Conservation (phyloP, 2,888 invertebrate species). For the Diachrysia chrysitis region DNA sequence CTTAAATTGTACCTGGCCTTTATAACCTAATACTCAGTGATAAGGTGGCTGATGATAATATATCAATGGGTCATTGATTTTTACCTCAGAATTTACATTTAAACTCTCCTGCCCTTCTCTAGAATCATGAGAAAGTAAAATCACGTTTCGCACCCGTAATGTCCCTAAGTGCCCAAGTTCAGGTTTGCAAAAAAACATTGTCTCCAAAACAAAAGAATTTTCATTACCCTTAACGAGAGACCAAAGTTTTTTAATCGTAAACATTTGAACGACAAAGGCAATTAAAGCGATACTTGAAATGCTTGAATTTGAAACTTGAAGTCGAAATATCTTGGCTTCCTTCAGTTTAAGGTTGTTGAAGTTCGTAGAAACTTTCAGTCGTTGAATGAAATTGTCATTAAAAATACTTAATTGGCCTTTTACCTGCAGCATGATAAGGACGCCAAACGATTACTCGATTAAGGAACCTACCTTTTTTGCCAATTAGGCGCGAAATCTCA, state of each 20-base stretch:
- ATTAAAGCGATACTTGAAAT: constrained; percentile 52
- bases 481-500: no score
- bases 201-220: constrained; percentile 57
- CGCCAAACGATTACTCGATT: neutral
- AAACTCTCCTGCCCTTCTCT: neutral
- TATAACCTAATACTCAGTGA: no score
- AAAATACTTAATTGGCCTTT: constrained; percentile 50
- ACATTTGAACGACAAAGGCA: constrained; percentile 50
- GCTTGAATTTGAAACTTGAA: constrained; percentile 52
- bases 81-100: neutral
- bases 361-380: constrained; percentile 26
- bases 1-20: no score
- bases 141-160: constrained; percentile 3
- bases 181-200: constrained; percentile 27
- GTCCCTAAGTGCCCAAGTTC: constrained; percentile 23
- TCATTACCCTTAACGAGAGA: constrained; percentile 46
- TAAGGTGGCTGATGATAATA: no score
- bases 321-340: constrained; percentile 36
- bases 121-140: neutral
- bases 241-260: constrained; percentile 59
- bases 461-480: no score
- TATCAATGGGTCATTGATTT: no score
- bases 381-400: constrained; percentile 52
- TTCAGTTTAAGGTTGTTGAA: constrained; percentile 35
- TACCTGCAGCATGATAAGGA: neutral